Conservation (phyloP, 2,797 vertebrate species). For the Hydrolagus colliei region DNA sequence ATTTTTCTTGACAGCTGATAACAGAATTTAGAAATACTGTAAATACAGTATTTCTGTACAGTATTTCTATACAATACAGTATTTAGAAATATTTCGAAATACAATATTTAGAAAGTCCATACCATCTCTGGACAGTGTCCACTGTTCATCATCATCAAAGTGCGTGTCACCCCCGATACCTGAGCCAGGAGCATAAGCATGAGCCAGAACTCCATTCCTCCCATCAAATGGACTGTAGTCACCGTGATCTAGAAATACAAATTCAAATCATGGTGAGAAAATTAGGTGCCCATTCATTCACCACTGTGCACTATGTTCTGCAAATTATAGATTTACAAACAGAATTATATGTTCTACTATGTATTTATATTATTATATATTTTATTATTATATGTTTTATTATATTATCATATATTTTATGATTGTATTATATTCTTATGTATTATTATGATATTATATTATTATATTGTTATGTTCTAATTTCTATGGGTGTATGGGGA, state of each 20-base stretch:
- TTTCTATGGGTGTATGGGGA: too few relatives aligned
- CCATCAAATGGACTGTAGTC: slow-evolving; percentile 34
- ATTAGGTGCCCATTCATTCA: too few relatives aligned
- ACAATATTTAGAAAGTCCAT: slow-evolving; percentile 19
- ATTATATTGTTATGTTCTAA: too few relatives aligned
- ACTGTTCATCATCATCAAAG: slow-evolving; percentile 37
- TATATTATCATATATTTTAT: too few relatives aligned
- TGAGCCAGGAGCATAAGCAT: slow-evolving; percentile 32
- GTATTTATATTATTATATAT: too few relatives aligned
- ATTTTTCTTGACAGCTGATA: slow-evolving; percentile 17
- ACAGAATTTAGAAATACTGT: not conserved
- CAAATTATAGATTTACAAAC: too few relatives aligned
- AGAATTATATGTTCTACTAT: too few relatives aligned
- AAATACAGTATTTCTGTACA: not conserved
- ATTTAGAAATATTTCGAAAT: too few relatives aligned
- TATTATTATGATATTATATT: too few relatives aligned
- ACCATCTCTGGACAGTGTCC: slow-evolving; percentile 26
- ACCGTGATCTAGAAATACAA: slow-evolving; percentile 30
- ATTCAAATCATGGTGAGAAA: not conserved
- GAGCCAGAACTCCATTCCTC: slow-evolving; percentile 2
- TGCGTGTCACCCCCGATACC: slow-evolving; percentile 33
- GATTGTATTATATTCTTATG: too few relatives aligned
- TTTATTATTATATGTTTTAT: too few relatives aligned
- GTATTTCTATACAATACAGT: not conserved
- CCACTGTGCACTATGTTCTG: too few relatives aligned